Percentiles rank a stretch among this genome's conserved stretches.
Conservation (phyloP, 2,888 invertebrate species). For the Lycocerus yunnanus region DNA sequence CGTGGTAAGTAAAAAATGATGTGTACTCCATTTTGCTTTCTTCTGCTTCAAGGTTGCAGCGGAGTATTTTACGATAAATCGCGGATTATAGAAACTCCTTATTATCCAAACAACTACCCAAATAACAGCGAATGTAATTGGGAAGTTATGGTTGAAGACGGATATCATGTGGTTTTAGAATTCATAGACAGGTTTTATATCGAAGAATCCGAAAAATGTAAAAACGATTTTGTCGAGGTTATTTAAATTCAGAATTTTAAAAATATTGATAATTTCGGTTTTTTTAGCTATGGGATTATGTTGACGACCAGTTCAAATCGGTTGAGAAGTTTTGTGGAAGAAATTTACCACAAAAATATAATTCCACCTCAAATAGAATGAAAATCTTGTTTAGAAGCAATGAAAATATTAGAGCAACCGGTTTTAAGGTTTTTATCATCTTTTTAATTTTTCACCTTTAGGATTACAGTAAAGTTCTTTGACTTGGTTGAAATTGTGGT, state of each 20-base stretch:
- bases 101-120: constrained; percentile 67
- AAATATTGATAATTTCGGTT: not conserved
- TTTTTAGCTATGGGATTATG: constrained; percentile 64
- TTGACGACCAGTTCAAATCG: constrained; percentile 59
- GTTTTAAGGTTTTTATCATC: constrained; percentile 68
- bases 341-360: constrained; percentile 58
- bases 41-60: constrained; percentile 65
- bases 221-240: constrained; percentile 76
- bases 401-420: constrained; percentile 67
- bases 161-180: constrained; percentile 69
- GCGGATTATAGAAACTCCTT: constrained; percentile 61
- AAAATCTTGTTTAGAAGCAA: constrained; percentile 76
- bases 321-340: constrained; percentile 72
- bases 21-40: rapidly evolving
- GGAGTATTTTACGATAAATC: constrained; percentile 61
- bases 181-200: constrained; percentile 77
- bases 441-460: no score
- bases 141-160: constrained; percentile 68
- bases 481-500: no score
- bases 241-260: constrained; percentile 31
- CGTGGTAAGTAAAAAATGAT: constrained; percentile 32
- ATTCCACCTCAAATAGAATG: constrained; percentile 68
- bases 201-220: constrained; percentile 70
- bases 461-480: no score
- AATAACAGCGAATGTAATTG: constrained; percentile 80